phyloP scores from a whole-genome alignment of 1,140 invertebrate species.

The Drosophila persimilis region DNA sequence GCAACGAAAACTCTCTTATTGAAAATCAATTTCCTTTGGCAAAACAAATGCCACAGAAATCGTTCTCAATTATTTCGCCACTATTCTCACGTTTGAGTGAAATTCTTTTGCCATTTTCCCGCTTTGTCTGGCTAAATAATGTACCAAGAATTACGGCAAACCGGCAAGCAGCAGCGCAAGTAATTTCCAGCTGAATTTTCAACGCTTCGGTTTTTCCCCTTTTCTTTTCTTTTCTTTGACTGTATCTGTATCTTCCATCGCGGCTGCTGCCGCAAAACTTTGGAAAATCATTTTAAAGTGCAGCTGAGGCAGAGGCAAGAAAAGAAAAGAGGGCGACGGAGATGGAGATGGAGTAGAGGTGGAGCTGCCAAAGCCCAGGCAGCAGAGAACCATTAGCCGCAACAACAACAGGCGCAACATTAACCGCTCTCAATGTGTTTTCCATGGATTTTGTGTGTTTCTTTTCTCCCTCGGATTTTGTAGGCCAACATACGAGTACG shows the following conservation, averaged over 20 bases:
- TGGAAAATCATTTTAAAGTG: slow-evolving; percentile 77
- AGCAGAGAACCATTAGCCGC: slow-evolving; percentile 49
- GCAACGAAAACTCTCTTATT: slow-evolving; percentile 11
- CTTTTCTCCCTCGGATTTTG: slow-evolving; percentile 65
- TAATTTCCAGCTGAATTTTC: slow-evolving; percentile 75
- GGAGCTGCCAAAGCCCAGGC: slow-evolving; percentile 45
- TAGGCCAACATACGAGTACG: slow-evolving; percentile 52
- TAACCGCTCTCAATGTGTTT: slow-evolving; percentile 64
- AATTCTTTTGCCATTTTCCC: slow-evolving; percentile 40
- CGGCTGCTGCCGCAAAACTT: slow-evolving; percentile 41
- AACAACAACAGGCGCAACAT: slow-evolving; percentile 21
- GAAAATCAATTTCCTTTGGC: slow-evolving; percentile 49
- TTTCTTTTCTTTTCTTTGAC: slow-evolving; percentile 32
- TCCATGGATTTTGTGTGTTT: slow-evolving; percentile 66
- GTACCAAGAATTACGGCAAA: slow-evolving; percentile 44
- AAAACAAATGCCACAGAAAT: slow-evolving; percentile 48
- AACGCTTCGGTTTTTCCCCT: slow-evolving; percentile 55
- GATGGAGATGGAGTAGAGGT: slow-evolving; percentile 39
- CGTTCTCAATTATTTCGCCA: slow-evolving; percentile 46
- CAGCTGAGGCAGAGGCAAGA: slow-evolving; percentile 31
- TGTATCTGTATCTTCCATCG: too few species aligned
- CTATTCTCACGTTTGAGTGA: slow-evolving; percentile 49
- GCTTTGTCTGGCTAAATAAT: slow-evolving; percentile 41
- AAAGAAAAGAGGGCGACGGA: background rate
- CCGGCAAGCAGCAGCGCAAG: slow-evolving; percentile 41